These are phyloP conservation scores for Steinernema hermaphroditum DNA, from an alignment of 2,888 invertebrate species.

Conservation along the genomic window DNA sequence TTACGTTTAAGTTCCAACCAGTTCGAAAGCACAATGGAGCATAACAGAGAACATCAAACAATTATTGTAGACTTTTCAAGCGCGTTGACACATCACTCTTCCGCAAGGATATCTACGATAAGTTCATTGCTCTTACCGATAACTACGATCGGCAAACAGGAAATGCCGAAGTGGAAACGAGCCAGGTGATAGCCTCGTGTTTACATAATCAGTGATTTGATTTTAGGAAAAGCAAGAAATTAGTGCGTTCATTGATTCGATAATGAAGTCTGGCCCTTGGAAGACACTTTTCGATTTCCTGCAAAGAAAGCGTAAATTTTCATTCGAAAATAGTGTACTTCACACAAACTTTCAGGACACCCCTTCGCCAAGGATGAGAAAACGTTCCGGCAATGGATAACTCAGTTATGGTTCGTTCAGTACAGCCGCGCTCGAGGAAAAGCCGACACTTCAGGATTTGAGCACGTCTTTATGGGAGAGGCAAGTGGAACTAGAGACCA, in stretches of 20 bases:
- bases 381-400: conserved; percentile 65
- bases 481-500: conserved; percentile 66
- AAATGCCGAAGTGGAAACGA: conserved; percentile 53
- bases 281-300: conserved; percentile 42
- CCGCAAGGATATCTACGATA: conserved; percentile 74
- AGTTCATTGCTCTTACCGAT: conserved; percentile 77
- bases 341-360: conserved; percentile 48
- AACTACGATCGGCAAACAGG: conserved; percentile 78
- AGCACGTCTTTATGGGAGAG: conserved; percentile 88
- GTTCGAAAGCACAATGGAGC: too few relatives aligned
- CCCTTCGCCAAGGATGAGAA: conserved; percentile 51
- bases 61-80: conserved; percentile 38
- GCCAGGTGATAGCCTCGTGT: too few relatives aligned
- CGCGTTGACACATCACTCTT: conserved; percentile 39
- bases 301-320: conserved; percentile 30
- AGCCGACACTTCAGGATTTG: conserved; percentile 86
- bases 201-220: too few relatives aligned
- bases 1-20: too few relatives aligned
- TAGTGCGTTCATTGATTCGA: conserved; percentile 34
- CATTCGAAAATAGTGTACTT: conserved; percentile 5
- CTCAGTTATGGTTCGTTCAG: conserved; percentile 73
- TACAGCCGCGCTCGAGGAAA: conserved; percentile 77
- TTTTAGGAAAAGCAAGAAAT: conserved; percentile 60
- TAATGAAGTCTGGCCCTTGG: conserved; percentile 47
- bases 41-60: too few relatives aligned